A percentile compares a stretch with the other conserved stretches of the same genome.
These are phyloP conservation scores for Chrysolina americana DNA, from an alignment of 2,888 invertebrate species.

Conservation along the genomic window DNA sequence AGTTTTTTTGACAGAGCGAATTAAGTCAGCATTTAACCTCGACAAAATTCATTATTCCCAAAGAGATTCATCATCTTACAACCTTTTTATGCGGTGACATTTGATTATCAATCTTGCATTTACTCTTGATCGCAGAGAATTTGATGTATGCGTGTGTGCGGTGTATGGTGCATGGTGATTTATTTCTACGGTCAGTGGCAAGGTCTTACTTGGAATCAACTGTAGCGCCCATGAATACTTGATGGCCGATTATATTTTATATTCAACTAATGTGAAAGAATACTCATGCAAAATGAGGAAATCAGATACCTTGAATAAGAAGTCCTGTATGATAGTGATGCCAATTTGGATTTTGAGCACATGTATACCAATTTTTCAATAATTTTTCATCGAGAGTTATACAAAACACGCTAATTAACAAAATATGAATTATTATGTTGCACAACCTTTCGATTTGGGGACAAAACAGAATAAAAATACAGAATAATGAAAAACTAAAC, in stretches of 20 bases:
- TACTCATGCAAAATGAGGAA: neutral
- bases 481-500: too few relatives aligned
- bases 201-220: slow-evolving; percentile 12
- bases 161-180: neutral
- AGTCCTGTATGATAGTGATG: neutral
- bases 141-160: neutral
- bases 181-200: slow-evolving; percentile 15
- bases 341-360: neutral
- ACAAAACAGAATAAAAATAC: too few relatives aligned
- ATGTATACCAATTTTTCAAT: neutral
- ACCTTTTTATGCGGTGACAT: slow-evolving; percentile 3
- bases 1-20: slow-evolving; percentile 33
- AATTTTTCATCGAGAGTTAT: too few relatives aligned
- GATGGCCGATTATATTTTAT: neutral
- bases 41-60: slow-evolving; percentile 34
- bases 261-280: neutral
- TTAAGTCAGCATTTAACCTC: slow-evolving; percentile 35
- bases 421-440: too few relatives aligned
- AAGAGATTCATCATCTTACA: slow-evolving; percentile 32
- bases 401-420: too few relatives aligned
- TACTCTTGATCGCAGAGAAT: neutral
- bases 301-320: neutral
- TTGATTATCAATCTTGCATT: slow-evolving; percentile 3
- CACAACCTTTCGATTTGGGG: too few relatives aligned
- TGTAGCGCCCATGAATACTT: slow-evolving; percentile 10